These are phyloP conservation scores for Napeogenes sylphis DNA, from an alignment of 2,888 invertebrate genomes.

Conservation along the genomic window DNA sequence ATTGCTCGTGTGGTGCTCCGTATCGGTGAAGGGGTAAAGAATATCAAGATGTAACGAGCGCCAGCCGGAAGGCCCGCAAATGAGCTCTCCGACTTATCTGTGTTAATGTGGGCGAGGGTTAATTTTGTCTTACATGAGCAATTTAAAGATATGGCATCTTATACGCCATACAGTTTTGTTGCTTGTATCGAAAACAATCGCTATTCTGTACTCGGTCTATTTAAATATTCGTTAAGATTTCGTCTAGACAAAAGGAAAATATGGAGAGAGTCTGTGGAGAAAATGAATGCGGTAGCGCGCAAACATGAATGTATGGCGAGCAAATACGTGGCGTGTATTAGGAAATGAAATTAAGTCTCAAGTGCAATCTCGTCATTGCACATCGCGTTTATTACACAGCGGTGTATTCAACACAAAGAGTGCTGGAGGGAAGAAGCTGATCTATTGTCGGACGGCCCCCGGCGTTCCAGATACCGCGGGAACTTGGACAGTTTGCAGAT, in stretches of 20 bases:
- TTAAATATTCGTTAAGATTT: slow-evolving; percentile 76
- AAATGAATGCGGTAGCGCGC: slow-evolving; percentile 65
- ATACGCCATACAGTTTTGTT: slow-evolving; percentile 40
- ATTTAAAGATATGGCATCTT: slow-evolving; percentile 70
- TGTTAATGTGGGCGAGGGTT: slow-evolving; percentile 76
- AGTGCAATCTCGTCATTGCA: slow-evolving; percentile 59
- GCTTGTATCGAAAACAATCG: slow-evolving; percentile 15
- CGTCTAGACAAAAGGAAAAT: slow-evolving; percentile 78
- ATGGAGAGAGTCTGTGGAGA: slow-evolving; percentile 61
- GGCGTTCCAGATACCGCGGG: slow-evolving; percentile 36
- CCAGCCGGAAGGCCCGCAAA: slow-evolving; percentile 77
- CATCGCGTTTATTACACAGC: slow-evolving; percentile 37
- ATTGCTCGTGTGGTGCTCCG: slow-evolving; percentile 75
- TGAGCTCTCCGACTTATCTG: slow-evolving; percentile 77
- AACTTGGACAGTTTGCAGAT: slow-evolving; percentile 35
- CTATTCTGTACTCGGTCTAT: slow-evolving; percentile 41
- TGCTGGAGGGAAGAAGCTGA: slow-evolving; percentile 33
- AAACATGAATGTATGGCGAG: slow-evolving; percentile 66
- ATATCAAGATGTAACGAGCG: slow-evolving; percentile 77
- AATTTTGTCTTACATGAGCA: slow-evolving; percentile 77
- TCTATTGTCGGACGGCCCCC: slow-evolving; percentile 36
- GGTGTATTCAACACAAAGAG: slow-evolving; percentile 30
- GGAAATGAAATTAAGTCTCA: slow-evolving; percentile 73
- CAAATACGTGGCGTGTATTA: slow-evolving; percentile 68
- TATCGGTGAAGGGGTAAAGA: slow-evolving; percentile 77